Evolutionary conservation across 2,797 vertebrate genomes (phyloP).

Genomic region (Fundulus diaphanus): DNA sequence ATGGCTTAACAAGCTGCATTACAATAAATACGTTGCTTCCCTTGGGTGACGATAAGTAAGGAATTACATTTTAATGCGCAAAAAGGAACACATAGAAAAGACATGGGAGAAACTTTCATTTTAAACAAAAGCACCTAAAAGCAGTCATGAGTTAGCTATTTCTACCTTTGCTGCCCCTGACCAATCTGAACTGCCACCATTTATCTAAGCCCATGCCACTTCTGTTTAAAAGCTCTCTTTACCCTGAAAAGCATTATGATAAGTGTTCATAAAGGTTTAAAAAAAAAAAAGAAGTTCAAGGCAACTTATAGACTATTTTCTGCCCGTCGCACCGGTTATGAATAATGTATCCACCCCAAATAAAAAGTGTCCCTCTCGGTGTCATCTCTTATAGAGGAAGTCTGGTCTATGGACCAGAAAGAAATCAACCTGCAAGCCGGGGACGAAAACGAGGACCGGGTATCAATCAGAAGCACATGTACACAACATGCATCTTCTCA

Average conservation of each 20-base stretch:
- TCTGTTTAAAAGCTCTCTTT: slow-evolving; percentile 43
- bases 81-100: slow-evolving; percentile 5
- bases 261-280: slow-evolving; percentile 53
- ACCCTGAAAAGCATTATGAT: slow-evolving; percentile 54
- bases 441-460: slow-evolving; percentile 34
- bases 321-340: slow-evolving; percentile 51
- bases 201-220: slow-evolving; percentile 36
- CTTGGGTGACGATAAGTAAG: slow-evolving; percentile 2
- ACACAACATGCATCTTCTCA: slow-evolving; percentile 11
- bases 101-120: not conserved
- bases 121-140: slow-evolving; percentile 10
- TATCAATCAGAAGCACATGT: slow-evolving; percentile 27
- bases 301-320: slow-evolving; percentile 54
- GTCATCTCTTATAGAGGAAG: slow-evolving; percentile 62
- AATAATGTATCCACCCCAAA: slow-evolving; percentile 70
- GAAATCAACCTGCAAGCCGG: slow-evolving; percentile 14
- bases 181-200: slow-evolving; percentile 36
- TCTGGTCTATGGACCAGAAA: slow-evolving; percentile 38
- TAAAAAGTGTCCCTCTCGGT: slow-evolving; percentile 63
- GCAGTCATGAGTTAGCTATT: slow-evolving; percentile 24
- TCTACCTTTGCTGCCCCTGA: slow-evolving; percentile 38
- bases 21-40: slow-evolving; percentile 4
- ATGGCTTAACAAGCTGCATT: slow-evolving; percentile 14
- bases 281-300: slow-evolving; percentile 39
- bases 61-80: slow-evolving; percentile 12